These are phyloP conservation scores for Subacronicta megacephala DNA, from an alignment of 2,888 invertebrate genomes.

Conservation along the genomic window DNA sequence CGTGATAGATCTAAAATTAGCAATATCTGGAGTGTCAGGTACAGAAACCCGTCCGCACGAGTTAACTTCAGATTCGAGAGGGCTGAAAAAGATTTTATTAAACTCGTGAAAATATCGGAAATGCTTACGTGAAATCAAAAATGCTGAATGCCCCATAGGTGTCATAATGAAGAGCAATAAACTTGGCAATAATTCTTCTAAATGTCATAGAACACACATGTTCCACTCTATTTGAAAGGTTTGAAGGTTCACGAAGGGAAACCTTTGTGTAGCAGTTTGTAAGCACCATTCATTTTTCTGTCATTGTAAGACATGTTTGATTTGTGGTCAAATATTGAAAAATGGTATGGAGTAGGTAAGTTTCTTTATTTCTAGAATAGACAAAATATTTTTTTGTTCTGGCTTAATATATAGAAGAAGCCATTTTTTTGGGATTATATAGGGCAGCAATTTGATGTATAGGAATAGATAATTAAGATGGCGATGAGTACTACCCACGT, in stretches of 20 bases:
- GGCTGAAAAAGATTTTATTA: slow-evolving; percentile 39
- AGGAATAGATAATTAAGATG: slow-evolving; percentile 10
- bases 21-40: slow-evolving; percentile 13
- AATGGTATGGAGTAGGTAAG: slow-evolving; percentile 15
- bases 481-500: neutral
- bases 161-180: slow-evolving; percentile 69
- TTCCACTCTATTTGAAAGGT: slow-evolving; percentile 63
- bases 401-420: slow-evolving; percentile 1
- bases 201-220: slow-evolving; percentile 76
- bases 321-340: slow-evolving; percentile 44
- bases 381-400: neutral
- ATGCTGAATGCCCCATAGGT: slow-evolving; percentile 52
- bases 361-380: slow-evolving; percentile 9
- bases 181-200: slow-evolving; percentile 69
- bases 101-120: slow-evolving; percentile 45
- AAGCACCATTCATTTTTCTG: slow-evolving; percentile 71
- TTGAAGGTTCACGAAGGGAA: slow-evolving; percentile 67
- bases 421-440: slow-evolving; percentile 6
- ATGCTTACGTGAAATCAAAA: slow-evolving; percentile 45
- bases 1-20: slow-evolving; percentile 23
- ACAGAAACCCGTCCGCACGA: slow-evolving; percentile 25
- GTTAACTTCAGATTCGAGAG: slow-evolving; percentile 10
- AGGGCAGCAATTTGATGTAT: slow-evolving; percentile 8
- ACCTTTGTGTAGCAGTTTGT: slow-evolving; percentile 61
- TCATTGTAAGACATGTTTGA: slow-evolving; percentile 55